Base-by-base conservation (phyloP, 2,797 vertebrate species). In the Amazona finschi region DNA sequence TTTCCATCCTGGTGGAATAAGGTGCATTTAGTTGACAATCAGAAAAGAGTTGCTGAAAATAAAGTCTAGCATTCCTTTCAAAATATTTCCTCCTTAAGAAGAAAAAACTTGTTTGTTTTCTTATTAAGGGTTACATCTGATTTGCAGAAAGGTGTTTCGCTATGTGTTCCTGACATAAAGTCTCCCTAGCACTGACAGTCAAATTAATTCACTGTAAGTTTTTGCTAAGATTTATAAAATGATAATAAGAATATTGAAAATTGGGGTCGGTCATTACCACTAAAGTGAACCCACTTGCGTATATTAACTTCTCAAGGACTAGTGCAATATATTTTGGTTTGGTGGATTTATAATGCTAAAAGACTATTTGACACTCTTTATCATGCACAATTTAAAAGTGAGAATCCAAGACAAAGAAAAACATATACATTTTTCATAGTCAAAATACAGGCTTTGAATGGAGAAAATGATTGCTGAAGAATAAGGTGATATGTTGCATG, bases 81-180 rank as follows among this genome's bases (percentile, higher is more conserved):
- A 96, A 90, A 12, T 36, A 24, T 67, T 8, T 46, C 52, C 69
- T 90, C 49, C 55, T 74, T 66, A 47, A 47, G n/a, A 66, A 75
- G 44, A 79, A 72, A 41, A 62, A 62, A 81, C 49, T 9, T 61
- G 14, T 28, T 93, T 5, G 1, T 85, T 97, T 96, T 89, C 81
- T 78, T 96, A 87, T 87, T 90, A 95, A 93, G 76, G 90, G 71
- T 75, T 88, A 85, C 66, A 89, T 94, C 39, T 93, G 77, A 92
- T 93, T 95, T 94, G 36, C 7, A 3, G 8, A 18, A 67, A 71
- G 22, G 22, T 79, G 8, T 75, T 94, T 89, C 47, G 5, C 14
- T 25, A 0, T 36, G 11, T 66, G 28, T 38, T 82, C 52, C 73
- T 77, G 31, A 60, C 67, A 46, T 33, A 19, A 85, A 77, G 3